These are phyloP conservation scores for Oscheius sp. DNA, from an alignment of 2,888 invertebrate species.

Conservation along the genomic window DNA sequence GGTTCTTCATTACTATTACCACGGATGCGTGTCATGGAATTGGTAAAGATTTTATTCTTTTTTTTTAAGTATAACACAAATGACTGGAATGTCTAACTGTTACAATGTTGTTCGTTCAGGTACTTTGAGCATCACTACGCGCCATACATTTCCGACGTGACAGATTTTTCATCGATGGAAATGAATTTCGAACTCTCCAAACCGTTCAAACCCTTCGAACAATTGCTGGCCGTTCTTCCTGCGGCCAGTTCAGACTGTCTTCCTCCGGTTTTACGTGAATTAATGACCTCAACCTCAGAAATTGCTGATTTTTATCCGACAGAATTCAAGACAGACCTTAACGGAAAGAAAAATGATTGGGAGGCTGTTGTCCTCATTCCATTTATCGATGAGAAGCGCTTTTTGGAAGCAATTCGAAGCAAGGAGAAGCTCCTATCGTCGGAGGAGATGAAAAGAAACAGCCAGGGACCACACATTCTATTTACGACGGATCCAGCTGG, in stretches of 20 bases:
- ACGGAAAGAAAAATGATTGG: constrained; percentile 95
- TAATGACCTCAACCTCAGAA: constrained; percentile 84
- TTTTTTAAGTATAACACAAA: background rate
- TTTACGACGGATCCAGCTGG: constrained; percentile 74
- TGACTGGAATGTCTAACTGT: background rate
- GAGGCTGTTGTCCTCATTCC: constrained; percentile 92
- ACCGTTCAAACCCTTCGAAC: constrained; percentile 92
- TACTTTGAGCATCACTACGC: constrained; percentile 94
- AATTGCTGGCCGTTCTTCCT: constrained; percentile 87
- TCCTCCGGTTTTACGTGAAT: constrained; percentile 80
- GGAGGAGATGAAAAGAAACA: constrained; percentile 82
- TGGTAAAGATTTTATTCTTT: constrained; percentile 78
- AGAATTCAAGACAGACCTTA: constrained; percentile 90
- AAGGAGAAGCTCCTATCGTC: constrained; percentile 75
- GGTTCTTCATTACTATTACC: constrained; percentile 94
- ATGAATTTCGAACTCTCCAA: constrained; percentile 84
- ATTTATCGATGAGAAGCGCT: constrained; percentile 84
- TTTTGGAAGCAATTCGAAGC: constrained; percentile 77
- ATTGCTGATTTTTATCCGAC: constrained; percentile 89
- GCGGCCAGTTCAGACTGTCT: constrained; percentile 83
- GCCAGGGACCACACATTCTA: constrained; percentile 85
- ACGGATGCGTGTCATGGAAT: constrained; percentile 95
- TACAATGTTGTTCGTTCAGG: constrained; percentile 60
- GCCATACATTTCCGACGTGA: constrained; percentile 92
- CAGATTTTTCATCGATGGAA: constrained; percentile 79